Evolutionary conservation across 1,140 invertebrate species (phyloP).

Genomic region (Oedothorax gibbosus): DNA sequence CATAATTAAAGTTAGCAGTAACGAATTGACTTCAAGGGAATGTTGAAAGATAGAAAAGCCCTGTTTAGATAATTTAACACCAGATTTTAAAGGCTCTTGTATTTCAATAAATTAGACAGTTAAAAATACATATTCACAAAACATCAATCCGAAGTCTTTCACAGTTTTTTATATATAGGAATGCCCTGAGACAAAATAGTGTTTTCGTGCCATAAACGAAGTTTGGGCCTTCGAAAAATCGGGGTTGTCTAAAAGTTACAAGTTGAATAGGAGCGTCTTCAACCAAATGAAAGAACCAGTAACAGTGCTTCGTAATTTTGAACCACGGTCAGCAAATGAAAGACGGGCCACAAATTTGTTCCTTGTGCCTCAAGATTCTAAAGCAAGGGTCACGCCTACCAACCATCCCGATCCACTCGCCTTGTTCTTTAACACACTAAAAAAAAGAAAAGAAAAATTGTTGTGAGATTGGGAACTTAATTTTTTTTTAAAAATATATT

Average conservation of each 20-base stretch:
- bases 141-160: constrained; percentile 6
- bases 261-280: too few species aligned
- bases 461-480: background rate
- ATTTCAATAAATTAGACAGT: constrained; percentile 3
- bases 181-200: constrained; percentile 53
- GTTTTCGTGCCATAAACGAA: background rate
- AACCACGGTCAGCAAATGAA: constrained; percentile 24
- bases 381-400: constrained; percentile 53
- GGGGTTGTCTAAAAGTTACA: too few species aligned
- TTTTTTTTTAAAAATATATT: background rate
- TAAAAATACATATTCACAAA: constrained; percentile 37
- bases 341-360: constrained; percentile 36
- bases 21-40: too few species aligned
- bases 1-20: too few species aligned
- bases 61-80: too few species aligned
- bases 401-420: constrained; percentile 6
- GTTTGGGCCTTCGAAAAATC: background rate
- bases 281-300: too few species aligned
- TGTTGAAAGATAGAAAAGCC: background rate
- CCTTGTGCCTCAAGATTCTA: constrained; percentile 34
- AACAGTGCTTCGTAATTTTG: background rate
- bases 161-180: constrained; percentile 34
- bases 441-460: constrained; percentile 39
- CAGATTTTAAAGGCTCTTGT: constrained; percentile 2
- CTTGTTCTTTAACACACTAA: constrained; percentile 50